Percentiles rank a stretch among this genome's conserved stretches.
Conservation (phyloP, 2,888 invertebrate species). For the Agrotis exclamationis region DNA sequence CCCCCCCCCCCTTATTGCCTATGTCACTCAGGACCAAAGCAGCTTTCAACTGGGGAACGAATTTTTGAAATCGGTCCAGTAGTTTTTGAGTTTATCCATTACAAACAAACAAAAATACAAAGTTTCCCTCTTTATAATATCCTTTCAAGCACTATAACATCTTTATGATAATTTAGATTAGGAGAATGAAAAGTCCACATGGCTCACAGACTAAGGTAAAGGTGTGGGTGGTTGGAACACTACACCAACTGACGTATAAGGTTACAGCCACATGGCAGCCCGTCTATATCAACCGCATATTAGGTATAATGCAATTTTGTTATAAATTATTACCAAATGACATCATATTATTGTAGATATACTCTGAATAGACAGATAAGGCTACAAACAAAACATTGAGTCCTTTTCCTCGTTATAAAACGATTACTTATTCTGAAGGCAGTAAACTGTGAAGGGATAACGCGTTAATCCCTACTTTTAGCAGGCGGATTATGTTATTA, state of each 20-base stretch:
- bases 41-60: no score
- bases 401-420: background rate
- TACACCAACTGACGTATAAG: constrained; percentile 51
- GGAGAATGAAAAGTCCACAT: constrained; percentile 27
- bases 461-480: background rate
- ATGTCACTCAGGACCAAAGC: no score
- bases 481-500: constrained; percentile 1
- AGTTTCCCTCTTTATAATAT: no score
- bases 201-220: constrained; percentile 21
- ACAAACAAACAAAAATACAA: no score
- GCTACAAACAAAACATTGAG: background rate
- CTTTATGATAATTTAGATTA: constrained; percentile 14
- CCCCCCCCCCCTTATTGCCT: no score
- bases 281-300: constrained; percentile 47
- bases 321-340: constrained; percentile 46
- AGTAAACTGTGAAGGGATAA: background rate
- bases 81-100: no score
- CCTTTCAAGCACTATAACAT: no score
- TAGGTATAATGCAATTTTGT: constrained; percentile 51
- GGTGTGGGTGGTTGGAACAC: constrained; percentile 54
- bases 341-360: no score
- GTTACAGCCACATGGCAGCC: constrained; percentile 51
- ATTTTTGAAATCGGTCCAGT: no score
- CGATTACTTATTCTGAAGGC: background rate
- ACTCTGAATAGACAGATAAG: background rate